phyloP scores from a whole-genome alignment of 1,140 invertebrate genomes.

The Pogonus chalceus region DNA sequence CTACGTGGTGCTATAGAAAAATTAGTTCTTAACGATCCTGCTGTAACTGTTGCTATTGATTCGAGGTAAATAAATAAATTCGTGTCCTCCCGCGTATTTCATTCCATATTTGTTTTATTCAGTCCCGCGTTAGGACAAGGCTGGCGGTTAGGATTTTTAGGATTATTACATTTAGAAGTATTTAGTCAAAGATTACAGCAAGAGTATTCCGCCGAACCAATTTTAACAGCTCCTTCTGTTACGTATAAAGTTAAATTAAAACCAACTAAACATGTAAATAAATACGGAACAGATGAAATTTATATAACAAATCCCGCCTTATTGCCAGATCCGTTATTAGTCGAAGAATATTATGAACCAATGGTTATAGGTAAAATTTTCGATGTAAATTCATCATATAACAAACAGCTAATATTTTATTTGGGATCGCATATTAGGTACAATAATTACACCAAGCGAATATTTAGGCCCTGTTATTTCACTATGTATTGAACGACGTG shows the following conservation, averaged over 20 bases:
- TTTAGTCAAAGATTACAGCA: slow-evolving; percentile 89
- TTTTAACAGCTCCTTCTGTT: slow-evolving; percentile 89
- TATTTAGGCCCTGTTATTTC: slow-evolving; percentile 61
- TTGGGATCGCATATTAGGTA: slow-evolving; percentile 43
- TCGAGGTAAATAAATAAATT: slow-evolving; percentile 51
- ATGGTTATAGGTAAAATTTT: slow-evolving; percentile 54
- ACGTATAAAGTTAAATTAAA: slow-evolving; percentile 78
- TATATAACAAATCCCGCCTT: slow-evolving; percentile 76
- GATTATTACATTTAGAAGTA: slow-evolving; percentile 91
- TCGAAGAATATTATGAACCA: slow-evolving; percentile 76
- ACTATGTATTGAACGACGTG: slow-evolving; percentile 69
- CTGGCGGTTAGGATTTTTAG: slow-evolving; percentile 88
- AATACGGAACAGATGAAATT: slow-evolving; percentile 56
- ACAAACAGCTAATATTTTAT: slow-evolving; percentile 8
- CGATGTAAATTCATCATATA: neutral
- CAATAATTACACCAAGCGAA: slow-evolving; percentile 76
- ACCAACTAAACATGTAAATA: slow-evolving; percentile 48
- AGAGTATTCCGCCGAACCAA: slow-evolving; percentile 80
- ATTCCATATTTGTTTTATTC: slow-evolving; percentile 25
- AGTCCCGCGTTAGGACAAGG: slow-evolving; percentile 90
- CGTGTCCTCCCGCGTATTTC: neutral
- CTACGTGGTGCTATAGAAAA: slow-evolving; percentile 79
- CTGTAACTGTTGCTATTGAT: slow-evolving; percentile 69
- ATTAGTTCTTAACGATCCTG: slow-evolving; percentile 87
- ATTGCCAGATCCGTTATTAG: slow-evolving; percentile 58